phyloP scores from a whole-genome alignment of 2,888 invertebrate genomes.

The Stenodera caucasica region DNA sequence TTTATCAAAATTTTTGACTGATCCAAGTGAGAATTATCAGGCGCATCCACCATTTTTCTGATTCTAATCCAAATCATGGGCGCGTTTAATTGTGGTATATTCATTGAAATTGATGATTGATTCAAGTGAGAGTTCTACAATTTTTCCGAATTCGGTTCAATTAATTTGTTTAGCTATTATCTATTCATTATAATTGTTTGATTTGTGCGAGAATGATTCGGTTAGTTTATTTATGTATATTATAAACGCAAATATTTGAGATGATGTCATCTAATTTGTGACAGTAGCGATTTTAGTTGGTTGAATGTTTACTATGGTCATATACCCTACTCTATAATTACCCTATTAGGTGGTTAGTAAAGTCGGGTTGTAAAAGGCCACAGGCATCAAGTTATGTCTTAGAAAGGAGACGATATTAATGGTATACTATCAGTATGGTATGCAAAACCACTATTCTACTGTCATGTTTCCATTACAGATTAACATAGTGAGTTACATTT shows the following conservation, averaged over 20 bases:
- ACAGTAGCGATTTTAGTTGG: constrained; percentile 3
- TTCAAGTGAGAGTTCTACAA: too few relatives aligned
- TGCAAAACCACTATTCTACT: constrained; percentile 25
- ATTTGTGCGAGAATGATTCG: neutral
- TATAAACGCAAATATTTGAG: neutral
- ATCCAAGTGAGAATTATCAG: too few relatives aligned
- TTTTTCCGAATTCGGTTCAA: too few relatives aligned
- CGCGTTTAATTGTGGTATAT: too few relatives aligned
- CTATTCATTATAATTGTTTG: too few relatives aligned
- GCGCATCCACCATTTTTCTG: too few relatives aligned
- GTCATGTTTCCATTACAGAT: constrained; percentile 38
- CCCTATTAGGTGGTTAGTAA: constrained; percentile 20
- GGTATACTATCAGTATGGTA: constrained; percentile 13
- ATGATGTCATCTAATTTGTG: neutral
- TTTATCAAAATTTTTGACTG: too few relatives aligned
- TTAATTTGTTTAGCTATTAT: too few relatives aligned
- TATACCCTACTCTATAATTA: constrained; percentile 1
- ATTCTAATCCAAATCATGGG: too few relatives aligned
- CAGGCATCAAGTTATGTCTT: constrained; percentile 15
- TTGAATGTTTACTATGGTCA: constrained; percentile 6
- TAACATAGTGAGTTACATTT: constrained; percentile 40
- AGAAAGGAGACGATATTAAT: constrained; percentile 3
- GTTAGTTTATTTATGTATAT: neutral
- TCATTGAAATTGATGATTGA: too few relatives aligned
- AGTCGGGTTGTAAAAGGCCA: constrained; percentile 17